Conservation (phyloP, 1,140 invertebrate genomes). For the Bombus confusus region DNA sequence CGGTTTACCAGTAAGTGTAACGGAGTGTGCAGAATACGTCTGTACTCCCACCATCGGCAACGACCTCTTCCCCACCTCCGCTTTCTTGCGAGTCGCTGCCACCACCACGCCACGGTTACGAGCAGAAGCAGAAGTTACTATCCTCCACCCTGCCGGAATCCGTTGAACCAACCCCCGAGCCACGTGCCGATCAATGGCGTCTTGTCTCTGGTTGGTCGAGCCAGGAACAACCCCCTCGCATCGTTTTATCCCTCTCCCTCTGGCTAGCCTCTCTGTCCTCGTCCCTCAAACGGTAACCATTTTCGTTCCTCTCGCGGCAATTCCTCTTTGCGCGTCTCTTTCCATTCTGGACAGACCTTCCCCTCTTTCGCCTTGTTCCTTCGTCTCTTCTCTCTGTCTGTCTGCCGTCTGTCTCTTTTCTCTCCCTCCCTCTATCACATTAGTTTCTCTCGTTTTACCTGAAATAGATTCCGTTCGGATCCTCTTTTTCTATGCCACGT, state of each 20-base stretch:
- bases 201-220: conserved; percentile 80
- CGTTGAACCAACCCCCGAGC: conserved; percentile 70
- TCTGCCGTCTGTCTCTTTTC: neutral
- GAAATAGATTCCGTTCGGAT: neutral
- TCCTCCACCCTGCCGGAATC: conserved; percentile 60
- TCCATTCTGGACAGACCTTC: neutral
- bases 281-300: neutral
- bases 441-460: neutral
- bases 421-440: no score
- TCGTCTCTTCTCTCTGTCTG: neutral
- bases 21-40: conserved; percentile 81
- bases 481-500: neutral
- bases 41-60: conserved; percentile 46
- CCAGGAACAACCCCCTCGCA: conserved; percentile 73
- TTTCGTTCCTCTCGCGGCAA: conserved; percentile 27
- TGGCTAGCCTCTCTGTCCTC: neutral
- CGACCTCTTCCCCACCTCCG: conserved; percentile 32
- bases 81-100: conserved; percentile 42
- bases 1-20: conserved; percentile 83
- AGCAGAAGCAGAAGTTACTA: conserved; percentile 48
- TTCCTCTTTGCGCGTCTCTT: conserved; percentile 38
- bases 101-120: conserved; percentile 38
- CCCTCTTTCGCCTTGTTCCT: conserved; percentile 3
- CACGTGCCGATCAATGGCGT: conserved; percentile 83
- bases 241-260: conserved; percentile 34